A percentile compares a stretch with the other conserved stretches of the same genome.
Conservation (phyloP, 2,888 invertebrate species). For the Monopis laevigella region DNA sequence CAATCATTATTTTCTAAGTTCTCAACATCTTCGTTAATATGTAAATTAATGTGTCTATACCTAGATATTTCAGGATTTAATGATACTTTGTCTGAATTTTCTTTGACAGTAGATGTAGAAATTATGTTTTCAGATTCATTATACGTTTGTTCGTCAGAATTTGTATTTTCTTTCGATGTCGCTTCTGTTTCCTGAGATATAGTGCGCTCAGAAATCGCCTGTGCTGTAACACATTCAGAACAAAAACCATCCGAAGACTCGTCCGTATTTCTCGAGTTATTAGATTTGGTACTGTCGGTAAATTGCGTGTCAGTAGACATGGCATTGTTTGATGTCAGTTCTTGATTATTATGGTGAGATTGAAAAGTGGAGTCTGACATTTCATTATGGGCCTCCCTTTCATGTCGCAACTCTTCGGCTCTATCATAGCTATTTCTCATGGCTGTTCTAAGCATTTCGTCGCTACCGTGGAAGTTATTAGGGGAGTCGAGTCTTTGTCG, state of each 20-base stretch:
- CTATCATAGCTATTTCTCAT: conserved; percentile 31
- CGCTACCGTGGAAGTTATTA: conserved; percentile 22
- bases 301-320: conserved; percentile 9
- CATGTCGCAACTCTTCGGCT: conserved; percentile 20
- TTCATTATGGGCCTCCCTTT: conserved; percentile 8
- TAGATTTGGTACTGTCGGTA: conserved; percentile 4
- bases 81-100: conserved; percentile 19
- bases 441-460: conserved; percentile 30
- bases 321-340: background rate
- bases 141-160: conserved; percentile 27
- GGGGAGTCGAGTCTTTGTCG: conserved; percentile 29
- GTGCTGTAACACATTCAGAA: conserved; percentile 1
- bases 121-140: too few relatives aligned
- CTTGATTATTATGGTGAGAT: conserved; percentile 19
- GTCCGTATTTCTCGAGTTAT: conserved; percentile 5
- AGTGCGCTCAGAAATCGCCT: background rate
- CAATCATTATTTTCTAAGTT: conserved; percentile 29
- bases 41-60: conserved; percentile 27
- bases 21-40: conserved; percentile 27
- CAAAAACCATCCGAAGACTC: conserved; percentile 6
- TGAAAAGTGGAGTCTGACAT: conserved; percentile 24
- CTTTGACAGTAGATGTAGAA: conserved; percentile 36
- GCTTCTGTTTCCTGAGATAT: background rate
- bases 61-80: conserved; percentile 13
- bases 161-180: conserved; percentile 8